phyloP scores from a whole-genome alignment of 2,888 invertebrate species.

The Pseudococcus viburni region DNA sequence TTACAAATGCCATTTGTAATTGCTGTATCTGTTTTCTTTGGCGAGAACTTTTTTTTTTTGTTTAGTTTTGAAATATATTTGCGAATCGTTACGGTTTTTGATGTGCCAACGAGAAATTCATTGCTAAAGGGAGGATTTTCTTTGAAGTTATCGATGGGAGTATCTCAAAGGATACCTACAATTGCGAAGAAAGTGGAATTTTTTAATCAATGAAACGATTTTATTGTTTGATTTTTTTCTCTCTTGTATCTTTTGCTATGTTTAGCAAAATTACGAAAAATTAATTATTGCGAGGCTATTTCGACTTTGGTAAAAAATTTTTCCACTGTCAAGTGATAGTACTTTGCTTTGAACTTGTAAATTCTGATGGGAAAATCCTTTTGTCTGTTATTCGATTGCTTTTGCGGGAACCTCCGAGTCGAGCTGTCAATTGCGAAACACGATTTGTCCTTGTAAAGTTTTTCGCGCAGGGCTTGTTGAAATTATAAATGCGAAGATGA shows the following conservation, averaged over 20 bases:
- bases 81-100: background rate
- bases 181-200: background rate
- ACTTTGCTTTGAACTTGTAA: background rate
- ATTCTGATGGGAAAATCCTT: background rate
- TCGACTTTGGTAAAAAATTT: background rate
- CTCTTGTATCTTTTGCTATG: background rate
- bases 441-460: background rate
- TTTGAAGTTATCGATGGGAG: background rate
- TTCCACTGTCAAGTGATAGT: background rate
- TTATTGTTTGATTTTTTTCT: background rate
- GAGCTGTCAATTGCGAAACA: background rate
- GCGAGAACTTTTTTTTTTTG: background rate
- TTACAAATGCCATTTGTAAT: conserved; percentile 24
- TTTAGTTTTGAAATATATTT: background rate
- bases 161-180: background rate
- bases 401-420: background rate
- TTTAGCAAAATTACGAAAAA: conserved; percentile 14
- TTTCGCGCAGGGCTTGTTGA: background rate
- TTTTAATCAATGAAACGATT: background rate
- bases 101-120: background rate
- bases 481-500: conserved; percentile 14
- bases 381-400: conserved; percentile 8
- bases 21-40: background rate
- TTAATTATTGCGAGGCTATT: background rate
- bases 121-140: background rate